Evolutionary conservation across 2,888 invertebrate species (phyloP), one percentile per base, ranked within the genome.

Genomic region (Sesamia inferens): DNA sequence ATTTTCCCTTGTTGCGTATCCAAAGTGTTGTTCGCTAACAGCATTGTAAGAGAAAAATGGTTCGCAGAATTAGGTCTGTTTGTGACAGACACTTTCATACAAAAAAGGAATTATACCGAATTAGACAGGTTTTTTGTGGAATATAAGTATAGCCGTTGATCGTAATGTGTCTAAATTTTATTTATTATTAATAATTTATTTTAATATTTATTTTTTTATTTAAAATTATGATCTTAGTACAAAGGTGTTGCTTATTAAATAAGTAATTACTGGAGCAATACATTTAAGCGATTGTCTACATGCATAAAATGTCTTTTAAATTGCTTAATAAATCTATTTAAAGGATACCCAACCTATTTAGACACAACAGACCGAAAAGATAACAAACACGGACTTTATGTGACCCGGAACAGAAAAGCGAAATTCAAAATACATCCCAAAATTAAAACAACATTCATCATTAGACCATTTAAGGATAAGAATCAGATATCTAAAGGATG

Each of bases 381-480:
- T 78, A 55, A 61, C 48, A 11, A 22, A 22, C 31, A 14, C 11
- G 5, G 16, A 42, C 16, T 72, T 42, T 42, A 48, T 16, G 24
- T 3, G 44, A 31, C 16, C 42, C n/a, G n/a, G 14, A 61, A 42
- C 3, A 24, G 67, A 68, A 79, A 24, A 14, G 1, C 0, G 22
- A 6, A 14, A n/a, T 55, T 42, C 44, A 66, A 59, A 77, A 61
- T 51, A 47, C 31, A 22, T 58, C 14, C 39, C 24, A 54, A n/a
- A 44, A 79, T 74, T 65, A 69, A 73, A 83, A 71, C 54, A 64
- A 58, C 68, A 84, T 84, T 69, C 47, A 78, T 82, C 78, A 84
- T 57, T 48, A 58, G 55, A 61, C 44, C 58, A 75, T 79, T 64
- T 57, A 31, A 22, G 47, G 68, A 55, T 69, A 71, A 31, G 68